Evolutionary conservation across 2,113 vertebrate genomes (phyloP).

Genomic region (Rhea pennata): DNA sequence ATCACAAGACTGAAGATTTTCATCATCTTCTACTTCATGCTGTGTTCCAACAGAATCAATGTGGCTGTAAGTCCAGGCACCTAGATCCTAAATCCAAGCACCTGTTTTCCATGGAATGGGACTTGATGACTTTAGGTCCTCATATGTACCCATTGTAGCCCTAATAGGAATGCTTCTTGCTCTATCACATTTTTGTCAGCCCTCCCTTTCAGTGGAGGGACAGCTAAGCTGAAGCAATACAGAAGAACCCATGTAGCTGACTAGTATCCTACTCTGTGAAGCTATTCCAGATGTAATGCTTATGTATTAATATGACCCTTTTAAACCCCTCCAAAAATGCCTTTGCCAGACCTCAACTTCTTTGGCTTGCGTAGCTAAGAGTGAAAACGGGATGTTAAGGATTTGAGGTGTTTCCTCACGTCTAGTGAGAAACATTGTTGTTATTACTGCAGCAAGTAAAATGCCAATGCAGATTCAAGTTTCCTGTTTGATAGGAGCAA

Average conservation of each 20-base stretch:
- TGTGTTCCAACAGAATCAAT: neutral
- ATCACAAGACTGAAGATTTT: fast-evolving
- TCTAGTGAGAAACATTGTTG: neutral
- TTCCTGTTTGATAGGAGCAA: neutral
- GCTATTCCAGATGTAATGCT: neutral
- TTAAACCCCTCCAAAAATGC: neutral
- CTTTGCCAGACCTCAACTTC: neutral
- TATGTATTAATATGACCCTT: neutral
- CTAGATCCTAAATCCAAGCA: fast-evolving
- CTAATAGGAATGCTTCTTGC: neutral
- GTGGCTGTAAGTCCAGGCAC: neutral
- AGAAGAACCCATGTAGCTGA: neutral
- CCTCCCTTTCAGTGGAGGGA: neutral
- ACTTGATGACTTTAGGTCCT: neutral
- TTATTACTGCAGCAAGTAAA: neutral
- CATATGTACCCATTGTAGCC: neutral
- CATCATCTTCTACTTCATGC: neutral
- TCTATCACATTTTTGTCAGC: neutral
- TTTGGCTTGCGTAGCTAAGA: neutral
- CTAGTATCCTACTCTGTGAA: neutral
- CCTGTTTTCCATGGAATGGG: neutral
- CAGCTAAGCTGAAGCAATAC: neutral
- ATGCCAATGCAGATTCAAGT: neutral
- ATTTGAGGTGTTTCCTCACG: neutral
- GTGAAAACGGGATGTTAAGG: neutral